A percentile compares a stretch with the other conserved stretches of the same genome.
Evolutionary conservation across 2,113 vertebrate species (phyloP).

Genomic region (Oplegnathus fasciatus): DNA sequence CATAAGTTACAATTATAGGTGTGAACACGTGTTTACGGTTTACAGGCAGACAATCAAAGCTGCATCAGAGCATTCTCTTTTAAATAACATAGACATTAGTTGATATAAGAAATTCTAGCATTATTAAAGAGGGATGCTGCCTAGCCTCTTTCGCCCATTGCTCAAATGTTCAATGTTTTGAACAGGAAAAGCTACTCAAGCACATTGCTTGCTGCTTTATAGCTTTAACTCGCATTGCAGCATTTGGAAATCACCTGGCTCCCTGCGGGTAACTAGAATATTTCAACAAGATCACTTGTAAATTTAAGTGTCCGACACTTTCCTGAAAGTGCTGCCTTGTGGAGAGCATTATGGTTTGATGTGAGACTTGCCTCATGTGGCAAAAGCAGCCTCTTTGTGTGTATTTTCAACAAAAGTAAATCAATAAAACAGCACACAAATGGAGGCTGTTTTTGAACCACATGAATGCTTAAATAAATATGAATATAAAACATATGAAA

Average conservation of each 20-base stretch:
- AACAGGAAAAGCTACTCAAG: not conserved
- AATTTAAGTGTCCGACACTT: not conserved
- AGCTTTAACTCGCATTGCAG: not conserved
- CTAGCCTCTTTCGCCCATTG: not conserved
- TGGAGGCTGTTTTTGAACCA: not conserved
- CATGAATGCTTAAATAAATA: not conserved
- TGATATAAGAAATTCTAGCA: not conserved
- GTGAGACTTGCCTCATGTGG: not conserved
- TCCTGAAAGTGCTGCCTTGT: not conserved
- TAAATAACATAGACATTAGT: not conserved
- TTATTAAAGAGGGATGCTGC: no score
- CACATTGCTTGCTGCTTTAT: not conserved
- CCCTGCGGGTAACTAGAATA: not conserved
- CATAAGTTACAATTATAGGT: not conserved
- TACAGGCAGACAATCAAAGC: not conserved
- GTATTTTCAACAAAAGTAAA: constrained; percentile 22
- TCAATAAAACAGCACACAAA: constrained; percentile 4
- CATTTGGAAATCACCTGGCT: constrained; percentile 21
- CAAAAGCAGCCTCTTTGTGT: not conserved
- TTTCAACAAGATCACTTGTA: constrained; percentile 23
- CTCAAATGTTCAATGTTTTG: not conserved
- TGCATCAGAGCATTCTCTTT: not conserved
- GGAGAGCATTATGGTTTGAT: constrained; percentile 1
- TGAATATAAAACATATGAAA: constrained; percentile 1
- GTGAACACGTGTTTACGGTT: not conserved